Evolutionary conservation across 2,888 invertebrate species (phyloP).

Genomic region (Antheraea yamamai): DNA sequence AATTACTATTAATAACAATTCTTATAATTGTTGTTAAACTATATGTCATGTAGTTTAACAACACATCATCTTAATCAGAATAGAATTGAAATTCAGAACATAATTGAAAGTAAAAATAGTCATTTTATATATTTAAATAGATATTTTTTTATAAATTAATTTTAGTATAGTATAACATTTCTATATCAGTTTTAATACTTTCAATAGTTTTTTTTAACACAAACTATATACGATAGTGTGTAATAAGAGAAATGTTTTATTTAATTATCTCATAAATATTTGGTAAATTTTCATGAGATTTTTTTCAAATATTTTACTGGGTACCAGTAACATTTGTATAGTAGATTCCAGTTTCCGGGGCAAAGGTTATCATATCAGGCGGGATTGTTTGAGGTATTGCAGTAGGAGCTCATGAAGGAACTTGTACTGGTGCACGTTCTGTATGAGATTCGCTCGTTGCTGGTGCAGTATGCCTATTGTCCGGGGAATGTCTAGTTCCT

Average conservation of each 20-base stretch:
- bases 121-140: not conserved
- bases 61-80: not conserved
- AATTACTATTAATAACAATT: not conserved
- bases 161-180: not conserved
- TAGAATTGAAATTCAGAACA: not conserved
- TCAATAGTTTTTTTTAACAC: no score
- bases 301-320: not conserved
- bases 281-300: not conserved
- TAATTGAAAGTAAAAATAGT: not conserved
- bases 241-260: no score
- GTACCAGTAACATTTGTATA: not conserved
- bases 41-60: not conserved
- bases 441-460: slow-evolving; percentile 94
- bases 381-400: slow-evolving; percentile 92
- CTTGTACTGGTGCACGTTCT: slow-evolving; percentile 93
- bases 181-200: no score
- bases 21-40: not conserved
- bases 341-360: not conserved
- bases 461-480: slow-evolving; percentile 91
- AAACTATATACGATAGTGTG: no score
- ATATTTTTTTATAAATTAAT: not conserved
- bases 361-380: slow-evolving; percentile 85
- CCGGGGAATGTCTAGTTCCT: slow-evolving; percentile 93
- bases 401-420: slow-evolving; percentile 93
- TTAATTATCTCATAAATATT: no score